Percentiles rank a stretch among this genome's conserved stretches.
phyloP scores from a whole-genome alignment of 2,888 invertebrate species.

The Plusia festucae region DNA sequence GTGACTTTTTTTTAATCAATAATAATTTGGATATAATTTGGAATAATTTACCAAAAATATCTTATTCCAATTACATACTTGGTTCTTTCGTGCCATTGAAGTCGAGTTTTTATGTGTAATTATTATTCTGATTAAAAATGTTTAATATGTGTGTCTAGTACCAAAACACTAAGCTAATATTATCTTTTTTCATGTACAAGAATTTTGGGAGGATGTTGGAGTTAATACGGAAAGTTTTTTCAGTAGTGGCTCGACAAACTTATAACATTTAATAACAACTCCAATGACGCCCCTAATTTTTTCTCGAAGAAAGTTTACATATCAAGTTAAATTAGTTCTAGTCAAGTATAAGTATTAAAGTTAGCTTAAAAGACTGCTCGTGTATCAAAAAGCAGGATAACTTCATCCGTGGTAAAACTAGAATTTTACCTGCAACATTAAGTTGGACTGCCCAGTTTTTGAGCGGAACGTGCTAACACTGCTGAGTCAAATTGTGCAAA shows the following conservation, averaged over 20 bases:
- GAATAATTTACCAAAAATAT: too few relatives aligned
- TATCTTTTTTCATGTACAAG: too few relatives aligned
- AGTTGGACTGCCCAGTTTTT: background rate
- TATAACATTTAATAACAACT: too few relatives aligned
- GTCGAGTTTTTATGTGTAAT: too few relatives aligned
- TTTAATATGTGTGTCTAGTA: too few relatives aligned
- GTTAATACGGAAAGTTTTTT: background rate
- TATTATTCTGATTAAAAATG: too few relatives aligned
- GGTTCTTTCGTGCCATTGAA: too few relatives aligned
- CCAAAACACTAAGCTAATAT: too few relatives aligned
- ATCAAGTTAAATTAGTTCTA: conserved; percentile 4
- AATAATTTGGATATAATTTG: too few relatives aligned
- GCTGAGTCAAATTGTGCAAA: background rate
- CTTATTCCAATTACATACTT: too few relatives aligned
- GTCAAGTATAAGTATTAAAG: background rate
- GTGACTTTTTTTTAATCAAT: too few relatives aligned
- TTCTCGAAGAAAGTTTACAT: background rate
- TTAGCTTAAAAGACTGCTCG: conserved; percentile 1
- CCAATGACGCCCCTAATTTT: background rate
- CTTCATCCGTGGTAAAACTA: background rate
- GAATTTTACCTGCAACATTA: background rate
- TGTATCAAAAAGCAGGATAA: background rate
- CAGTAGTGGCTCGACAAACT: too few relatives aligned
- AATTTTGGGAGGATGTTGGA: background rate
- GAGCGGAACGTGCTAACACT: background rate